phyloP scores from a whole-genome alignment of 2,797 vertebrate genomes.

The Betta splendens region DNA sequence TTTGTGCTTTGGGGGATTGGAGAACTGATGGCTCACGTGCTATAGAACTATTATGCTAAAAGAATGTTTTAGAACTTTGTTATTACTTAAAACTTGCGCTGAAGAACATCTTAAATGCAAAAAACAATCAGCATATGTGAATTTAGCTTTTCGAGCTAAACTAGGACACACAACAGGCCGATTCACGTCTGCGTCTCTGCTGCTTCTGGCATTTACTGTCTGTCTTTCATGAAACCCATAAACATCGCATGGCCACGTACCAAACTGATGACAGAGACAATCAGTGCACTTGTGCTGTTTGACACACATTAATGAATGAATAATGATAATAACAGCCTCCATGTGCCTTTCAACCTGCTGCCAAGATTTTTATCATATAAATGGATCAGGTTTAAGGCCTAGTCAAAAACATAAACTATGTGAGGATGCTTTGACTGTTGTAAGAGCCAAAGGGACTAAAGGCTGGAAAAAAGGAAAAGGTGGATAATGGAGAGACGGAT shows the following conservation, averaged over 20 bases:
- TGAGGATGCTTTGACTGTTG: constrained; percentile 45
- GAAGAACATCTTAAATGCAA: too few relatives aligned
- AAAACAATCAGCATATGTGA: too few relatives aligned
- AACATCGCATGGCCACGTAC: constrained; percentile 27
- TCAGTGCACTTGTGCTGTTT: constrained; percentile 36
- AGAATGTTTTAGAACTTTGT: not conserved
- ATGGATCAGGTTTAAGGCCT: constrained; percentile 50
- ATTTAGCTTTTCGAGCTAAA: constrained; percentile 9
- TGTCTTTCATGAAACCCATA: constrained; percentile 34
- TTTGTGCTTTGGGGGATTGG: not conserved
- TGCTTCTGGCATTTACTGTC: constrained; percentile 57
- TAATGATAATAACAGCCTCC: constrained; percentile 66
- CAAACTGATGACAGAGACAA: constrained; percentile 52
- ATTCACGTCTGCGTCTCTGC: constrained; percentile 41
- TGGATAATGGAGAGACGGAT: constrained; percentile 31
- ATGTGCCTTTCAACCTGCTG: constrained; percentile 45
- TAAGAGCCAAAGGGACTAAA: constrained; percentile 23
- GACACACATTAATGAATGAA: constrained; percentile 47
- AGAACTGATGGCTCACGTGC: not conserved
- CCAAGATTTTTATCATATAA: constrained; percentile 54
- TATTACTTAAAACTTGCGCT: not conserved
- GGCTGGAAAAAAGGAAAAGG: constrained; percentile 17
- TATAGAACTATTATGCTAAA: constrained; percentile 3
- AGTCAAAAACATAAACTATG: constrained; percentile 48
- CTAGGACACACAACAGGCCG: constrained; percentile 1